Evolutionary conservation across 2,797 vertebrate genomes (phyloP).

Genomic region (Cryptoprocta ferox): DNA sequence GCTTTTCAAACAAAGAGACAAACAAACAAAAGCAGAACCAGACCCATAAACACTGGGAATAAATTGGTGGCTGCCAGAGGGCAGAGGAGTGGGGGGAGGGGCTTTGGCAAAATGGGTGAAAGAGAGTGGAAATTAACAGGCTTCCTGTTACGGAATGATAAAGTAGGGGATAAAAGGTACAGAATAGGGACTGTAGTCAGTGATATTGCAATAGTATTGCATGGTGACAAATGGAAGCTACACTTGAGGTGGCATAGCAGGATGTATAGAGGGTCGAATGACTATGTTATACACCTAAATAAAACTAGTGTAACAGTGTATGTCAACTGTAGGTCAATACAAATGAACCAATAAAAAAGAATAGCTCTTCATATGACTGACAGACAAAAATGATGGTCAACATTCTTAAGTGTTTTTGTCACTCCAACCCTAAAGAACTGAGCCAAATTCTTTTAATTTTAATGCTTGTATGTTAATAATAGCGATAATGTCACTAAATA

Average conservation of each 20-base stretch:
- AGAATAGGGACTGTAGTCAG: not conserved
- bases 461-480: slow-evolving; percentile 42
- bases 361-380: slow-evolving; percentile 52
- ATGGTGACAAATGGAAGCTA: not conserved
- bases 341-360: not conserved
- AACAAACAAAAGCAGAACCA: not conserved
- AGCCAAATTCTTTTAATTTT: slow-evolving; percentile 15
- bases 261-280: not conserved
- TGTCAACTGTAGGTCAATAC: not conserved
- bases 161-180: not conserved
- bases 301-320: not conserved
- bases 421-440: slow-evolving; percentile 25
- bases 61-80: not conserved
- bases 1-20: not conserved
- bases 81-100: too few species aligned
- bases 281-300: not conserved
- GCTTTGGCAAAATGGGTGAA: not conserved
- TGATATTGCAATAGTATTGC: not conserved
- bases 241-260: not conserved
- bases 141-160: not conserved
- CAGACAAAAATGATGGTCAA: slow-evolving; percentile 49
- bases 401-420: not conserved
- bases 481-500: not conserved
- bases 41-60: not conserved
- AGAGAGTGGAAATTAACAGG: not conserved